A percentile compares a stretch with the other conserved stretches of the same genome.
Evolutionary conservation across 2,113 vertebrate genomes (phyloP).

Genomic region (Tretioscincus oriximinensis): DNA sequence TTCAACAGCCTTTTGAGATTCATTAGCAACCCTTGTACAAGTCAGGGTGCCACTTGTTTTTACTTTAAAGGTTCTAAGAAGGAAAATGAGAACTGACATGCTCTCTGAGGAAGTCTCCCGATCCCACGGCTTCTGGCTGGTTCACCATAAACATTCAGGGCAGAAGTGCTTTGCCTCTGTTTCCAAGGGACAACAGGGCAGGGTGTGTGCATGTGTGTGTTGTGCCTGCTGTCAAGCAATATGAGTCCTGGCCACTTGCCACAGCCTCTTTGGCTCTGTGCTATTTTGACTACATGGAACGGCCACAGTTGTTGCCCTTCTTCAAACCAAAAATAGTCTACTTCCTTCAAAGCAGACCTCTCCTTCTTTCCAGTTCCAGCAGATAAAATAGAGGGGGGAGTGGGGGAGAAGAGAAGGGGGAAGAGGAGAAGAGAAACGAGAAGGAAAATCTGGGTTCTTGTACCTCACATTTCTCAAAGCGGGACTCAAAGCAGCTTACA

Average conservation of each 20-base stretch:
- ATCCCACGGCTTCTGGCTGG: slow-evolving; percentile 22
- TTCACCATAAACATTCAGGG: neutral
- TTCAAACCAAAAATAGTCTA: neutral
- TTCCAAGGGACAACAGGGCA: neutral
- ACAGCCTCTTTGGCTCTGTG: neutral
- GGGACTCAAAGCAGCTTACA: too few relatives aligned
- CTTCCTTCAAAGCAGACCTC: neutral
- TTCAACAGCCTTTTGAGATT: slow-evolving; percentile 48
- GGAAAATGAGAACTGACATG: slow-evolving; percentile 48
- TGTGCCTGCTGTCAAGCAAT: too few relatives aligned
- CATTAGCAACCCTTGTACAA: slow-evolving; percentile 47
- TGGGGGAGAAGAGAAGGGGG: too few relatives aligned
- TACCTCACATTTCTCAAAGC: too few relatives aligned
- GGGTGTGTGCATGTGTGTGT: too few relatives aligned
- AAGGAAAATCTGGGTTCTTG: too few relatives aligned
- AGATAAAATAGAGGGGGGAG: too few relatives aligned
- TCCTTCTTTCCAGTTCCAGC: neutral
- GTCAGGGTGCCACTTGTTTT: slow-evolving; percentile 48
- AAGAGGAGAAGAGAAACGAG: too few relatives aligned
- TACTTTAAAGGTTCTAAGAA: slow-evolving; percentile 43
- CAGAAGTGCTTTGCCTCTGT: fast-evolving
- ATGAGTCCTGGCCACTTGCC: neutral
- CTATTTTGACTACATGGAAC: neutral
- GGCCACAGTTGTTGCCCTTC: too few relatives aligned
- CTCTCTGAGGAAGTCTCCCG: slow-evolving; percentile 11